Conservation (phyloP, 2,888 invertebrate genomes). For the Bedellia somnulentella region DNA sequence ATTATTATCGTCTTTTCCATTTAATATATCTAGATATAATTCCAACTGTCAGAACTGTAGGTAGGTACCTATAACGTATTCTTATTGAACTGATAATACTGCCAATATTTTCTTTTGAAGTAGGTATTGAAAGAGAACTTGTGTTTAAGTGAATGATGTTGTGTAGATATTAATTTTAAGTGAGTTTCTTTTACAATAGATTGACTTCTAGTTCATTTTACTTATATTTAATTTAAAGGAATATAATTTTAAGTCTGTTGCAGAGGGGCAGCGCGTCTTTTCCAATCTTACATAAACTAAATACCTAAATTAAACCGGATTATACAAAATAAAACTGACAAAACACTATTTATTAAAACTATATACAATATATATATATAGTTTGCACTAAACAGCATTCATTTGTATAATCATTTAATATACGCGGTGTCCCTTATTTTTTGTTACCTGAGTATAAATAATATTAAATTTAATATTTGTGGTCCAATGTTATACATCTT, state of each 20-base stretch:
- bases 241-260: conserved; percentile 35
- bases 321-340: no score
- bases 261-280: conserved; percentile 25
- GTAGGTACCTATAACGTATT: no score
- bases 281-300: no score
- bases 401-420: no score
- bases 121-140: conserved; percentile 21
- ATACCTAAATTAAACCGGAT: no score
- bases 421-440: conserved; percentile 38
- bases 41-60: no score
- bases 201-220: conserved; percentile 48
- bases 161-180: conserved; percentile 21
- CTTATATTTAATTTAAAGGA: conserved; percentile 52
- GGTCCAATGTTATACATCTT: conserved; percentile 61
- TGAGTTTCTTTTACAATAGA: conserved; percentile 39
- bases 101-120: conserved; percentile 49
- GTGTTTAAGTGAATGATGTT: conserved; percentile 23
- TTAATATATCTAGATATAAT: no score
- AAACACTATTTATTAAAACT: no score
- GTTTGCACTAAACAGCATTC: no score
- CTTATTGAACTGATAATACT: no score
- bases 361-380: no score
- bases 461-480: conserved; percentile 39
- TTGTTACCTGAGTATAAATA: conserved; percentile 55
- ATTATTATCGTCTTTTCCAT: no score